Conservation (phyloP, 1,140 invertebrate species). For the Brachionus rubens region DNA sequence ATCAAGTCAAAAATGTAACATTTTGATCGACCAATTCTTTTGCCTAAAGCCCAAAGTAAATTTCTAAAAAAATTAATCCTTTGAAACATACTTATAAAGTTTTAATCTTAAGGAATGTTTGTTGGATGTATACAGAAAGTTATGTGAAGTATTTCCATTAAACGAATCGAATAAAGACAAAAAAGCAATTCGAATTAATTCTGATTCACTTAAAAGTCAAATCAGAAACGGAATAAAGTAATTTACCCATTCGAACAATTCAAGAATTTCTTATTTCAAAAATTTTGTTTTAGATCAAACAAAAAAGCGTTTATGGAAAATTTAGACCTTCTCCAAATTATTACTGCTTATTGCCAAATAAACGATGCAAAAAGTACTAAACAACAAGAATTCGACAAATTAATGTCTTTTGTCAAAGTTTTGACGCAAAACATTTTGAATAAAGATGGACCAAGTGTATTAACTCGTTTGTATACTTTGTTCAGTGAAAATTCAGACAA, state of each 20-base stretch:
- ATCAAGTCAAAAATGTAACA: neutral
- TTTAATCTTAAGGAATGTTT: slow-evolving; percentile 27
- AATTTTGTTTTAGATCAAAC: neutral
- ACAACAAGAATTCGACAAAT: slow-evolving; percentile 31
- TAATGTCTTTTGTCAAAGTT: neutral
- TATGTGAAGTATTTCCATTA: slow-evolving; percentile 17
- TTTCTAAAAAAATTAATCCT: neutral
- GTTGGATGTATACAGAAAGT: slow-evolving; percentile 24
- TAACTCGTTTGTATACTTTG: slow-evolving; percentile 17
- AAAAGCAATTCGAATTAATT: slow-evolving; percentile 36
- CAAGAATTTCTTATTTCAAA: neutral
- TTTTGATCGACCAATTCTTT: slow-evolving; percentile 1
- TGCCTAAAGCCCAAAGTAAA: neutral
- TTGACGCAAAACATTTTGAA: slow-evolving; percentile 14
- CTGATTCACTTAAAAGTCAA: slow-evolving; percentile 2
- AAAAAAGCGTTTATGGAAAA: slow-evolving; percentile 26
- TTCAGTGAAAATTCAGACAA: slow-evolving; percentile 9
- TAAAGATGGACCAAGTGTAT: slow-evolving; percentile 40
- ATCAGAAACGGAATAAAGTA: slow-evolving; percentile 41
- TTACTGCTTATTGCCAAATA: slow-evolving; percentile 21
- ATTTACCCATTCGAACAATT: neutral
- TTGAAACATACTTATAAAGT: neutral
- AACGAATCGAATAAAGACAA: slow-evolving; percentile 1
- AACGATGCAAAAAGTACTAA: slow-evolving; percentile 4
- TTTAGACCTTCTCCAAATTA: slow-evolving; percentile 1